Conservation (phyloP, 2,888 invertebrate genomes). For the Sturmia bella region DNA sequence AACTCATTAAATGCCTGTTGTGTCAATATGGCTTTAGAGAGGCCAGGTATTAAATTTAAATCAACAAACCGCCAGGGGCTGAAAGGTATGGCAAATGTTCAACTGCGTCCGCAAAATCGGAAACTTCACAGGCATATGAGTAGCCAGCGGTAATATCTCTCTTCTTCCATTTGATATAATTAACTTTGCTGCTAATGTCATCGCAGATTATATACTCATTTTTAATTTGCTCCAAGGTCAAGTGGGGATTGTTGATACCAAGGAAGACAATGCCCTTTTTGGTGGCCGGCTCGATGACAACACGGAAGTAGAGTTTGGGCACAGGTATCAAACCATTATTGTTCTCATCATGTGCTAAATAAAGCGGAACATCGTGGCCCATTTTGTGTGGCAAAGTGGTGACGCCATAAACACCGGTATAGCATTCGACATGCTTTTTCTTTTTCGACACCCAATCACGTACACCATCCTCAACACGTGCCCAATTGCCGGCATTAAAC, state of each 20-base stretch:
- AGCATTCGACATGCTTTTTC: constrained; percentile 81
- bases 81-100: constrained; percentile 75
- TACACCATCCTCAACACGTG: constrained; percentile 82
- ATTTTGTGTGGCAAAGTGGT: constrained; percentile 83
- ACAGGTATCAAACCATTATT: constrained; percentile 82
- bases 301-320: constrained; percentile 84
- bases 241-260: constrained; percentile 82
- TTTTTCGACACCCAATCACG: constrained; percentile 77
- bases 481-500: constrained; percentile 86
- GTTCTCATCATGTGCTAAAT: constrained; percentile 78
- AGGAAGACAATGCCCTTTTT: constrained; percentile 83
- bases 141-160: constrained; percentile 77
- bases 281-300: constrained; percentile 82
- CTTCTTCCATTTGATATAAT: constrained; percentile 77
- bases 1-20: too few species aligned
- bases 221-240: constrained; percentile 76
- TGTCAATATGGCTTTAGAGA: too few species aligned
- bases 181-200: constrained; percentile 77
- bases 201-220: constrained; percentile 77
- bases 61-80: constrained; percentile 75
- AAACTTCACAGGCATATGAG: constrained; percentile 79
- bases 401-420: constrained; percentile 84
- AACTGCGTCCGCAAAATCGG: constrained; percentile 76
- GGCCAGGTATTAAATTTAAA: constrained; percentile 71
- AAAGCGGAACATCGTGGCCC: constrained; percentile 79